Evolutionary conservation across 2,797 vertebrate species (phyloP).

Genomic region (Periophthalmus magnuspinnatus): DNA sequence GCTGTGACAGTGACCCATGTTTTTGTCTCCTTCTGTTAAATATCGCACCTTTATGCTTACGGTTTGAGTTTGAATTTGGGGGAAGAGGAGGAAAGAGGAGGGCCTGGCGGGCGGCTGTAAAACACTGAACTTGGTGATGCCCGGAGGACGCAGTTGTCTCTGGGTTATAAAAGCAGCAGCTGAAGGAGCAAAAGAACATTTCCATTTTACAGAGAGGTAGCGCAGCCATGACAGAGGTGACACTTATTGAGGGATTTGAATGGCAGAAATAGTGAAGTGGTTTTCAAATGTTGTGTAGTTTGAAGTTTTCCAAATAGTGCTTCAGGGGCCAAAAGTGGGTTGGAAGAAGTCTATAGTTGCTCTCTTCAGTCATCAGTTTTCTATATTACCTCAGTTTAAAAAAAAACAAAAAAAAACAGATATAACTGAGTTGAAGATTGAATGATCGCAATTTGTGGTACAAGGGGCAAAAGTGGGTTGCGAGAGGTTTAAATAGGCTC

Average conservation of each 20-base stretch:
- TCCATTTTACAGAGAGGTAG: constrained; percentile 20
- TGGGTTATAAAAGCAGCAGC: constrained; percentile 51
- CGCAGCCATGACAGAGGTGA: constrained; percentile 4
- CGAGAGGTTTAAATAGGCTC: too few relatives aligned
- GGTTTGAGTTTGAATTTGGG: constrained; percentile 75
- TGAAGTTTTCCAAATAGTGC: background rate
- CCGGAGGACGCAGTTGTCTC: constrained; percentile 48
- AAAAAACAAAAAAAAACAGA: too few relatives aligned
- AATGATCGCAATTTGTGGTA: too few relatives aligned
- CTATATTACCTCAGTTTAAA: too few relatives aligned
- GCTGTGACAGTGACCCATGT: constrained; percentile 31
- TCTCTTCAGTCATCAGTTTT: background rate
- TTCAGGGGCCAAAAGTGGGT: background rate
- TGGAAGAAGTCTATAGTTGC: background rate
- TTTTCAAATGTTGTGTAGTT: background rate
- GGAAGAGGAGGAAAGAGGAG: constrained; percentile 31
- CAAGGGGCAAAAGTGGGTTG: too few relatives aligned
- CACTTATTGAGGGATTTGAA: constrained; percentile 4
- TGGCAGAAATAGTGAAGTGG: background rate
- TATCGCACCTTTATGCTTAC: constrained; percentile 63
- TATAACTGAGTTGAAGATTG: too few relatives aligned
- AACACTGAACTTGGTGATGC: constrained; percentile 76
- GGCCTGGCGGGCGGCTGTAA: constrained; percentile 73
- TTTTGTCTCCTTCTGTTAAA: constrained; percentile 68
- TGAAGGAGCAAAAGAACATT: constrained; percentile 31